A percentile compares a stretch with the other conserved stretches of the same genome.
phyloP scores from a whole-genome alignment of 2,888 invertebrate genomes.

The Hybos culiciformis region DNA sequence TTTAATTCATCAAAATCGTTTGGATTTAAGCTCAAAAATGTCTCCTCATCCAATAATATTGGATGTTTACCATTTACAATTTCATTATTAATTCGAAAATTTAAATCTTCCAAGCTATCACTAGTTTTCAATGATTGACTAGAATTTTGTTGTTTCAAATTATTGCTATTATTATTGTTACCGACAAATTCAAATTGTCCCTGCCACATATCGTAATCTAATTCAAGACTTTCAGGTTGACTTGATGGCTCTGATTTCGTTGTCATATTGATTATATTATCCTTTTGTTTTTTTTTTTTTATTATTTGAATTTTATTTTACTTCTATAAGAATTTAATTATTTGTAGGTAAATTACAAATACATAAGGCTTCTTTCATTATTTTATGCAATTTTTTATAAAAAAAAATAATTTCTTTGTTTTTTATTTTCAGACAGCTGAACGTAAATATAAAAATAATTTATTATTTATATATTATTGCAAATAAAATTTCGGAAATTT shows the following conservation, averaged over 20 bases:
- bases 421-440: too few relatives aligned
- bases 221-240: constrained; percentile 47
- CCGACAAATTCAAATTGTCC: constrained; percentile 78
- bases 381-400: too few relatives aligned
- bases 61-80: constrained; percentile 27
- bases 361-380: too few relatives aligned
- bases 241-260: constrained; percentile 27
- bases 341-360: constrained; percentile 8
- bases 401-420: too few relatives aligned
- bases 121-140: constrained; percentile 21
- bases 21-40: constrained; percentile 35
- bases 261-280: constrained; percentile 7
- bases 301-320: constrained; percentile 11
- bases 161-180: constrained; percentile 16
- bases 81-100: constrained; percentile 19
- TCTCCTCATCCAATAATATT: constrained; percentile 33
- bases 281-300: constrained; percentile 1
- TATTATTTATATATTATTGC: too few relatives aligned
- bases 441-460: too few relatives aligned
- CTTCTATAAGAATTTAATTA: constrained; percentile 7
- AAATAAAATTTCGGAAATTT: too few relatives aligned
- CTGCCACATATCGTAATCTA: constrained; percentile 80
- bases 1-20: constrained; percentile 32
- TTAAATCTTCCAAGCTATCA: constrained; percentile 33
- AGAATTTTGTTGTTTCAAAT: constrained; percentile 18